These are phyloP conservation scores for Euborellia annulipes DNA, from an alignment of 1,140 invertebrate species.

Conservation along the genomic window DNA sequence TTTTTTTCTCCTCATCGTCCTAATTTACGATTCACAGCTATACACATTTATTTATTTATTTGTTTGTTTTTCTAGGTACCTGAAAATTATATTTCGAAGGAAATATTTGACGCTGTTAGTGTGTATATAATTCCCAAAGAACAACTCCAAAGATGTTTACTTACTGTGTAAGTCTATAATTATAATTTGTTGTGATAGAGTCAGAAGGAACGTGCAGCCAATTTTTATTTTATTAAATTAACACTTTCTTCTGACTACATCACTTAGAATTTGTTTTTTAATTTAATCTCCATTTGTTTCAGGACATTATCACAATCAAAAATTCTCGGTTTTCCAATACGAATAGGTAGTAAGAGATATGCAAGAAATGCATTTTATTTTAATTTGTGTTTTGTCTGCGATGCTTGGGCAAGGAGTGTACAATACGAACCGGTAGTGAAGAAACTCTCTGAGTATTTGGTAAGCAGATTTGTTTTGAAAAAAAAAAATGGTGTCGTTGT, in stretches of 20 bases:
- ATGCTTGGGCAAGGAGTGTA: conserved; percentile 71
- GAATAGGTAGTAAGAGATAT: conserved; percentile 79
- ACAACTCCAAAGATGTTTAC: conserved; percentile 71
- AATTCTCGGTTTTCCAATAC: conserved; percentile 84
- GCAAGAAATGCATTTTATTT: conserved; percentile 85
- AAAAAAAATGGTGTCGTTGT: neutral
- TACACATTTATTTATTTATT: too few species aligned
- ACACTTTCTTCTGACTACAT: neutral
- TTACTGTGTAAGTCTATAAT: conserved; percentile 63
- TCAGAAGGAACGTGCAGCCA: neutral
- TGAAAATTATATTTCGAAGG: conserved; percentile 80
- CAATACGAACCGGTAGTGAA: conserved; percentile 88
- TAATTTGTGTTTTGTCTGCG: conserved; percentile 90
- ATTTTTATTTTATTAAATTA: neutral
- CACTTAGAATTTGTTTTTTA: neutral
- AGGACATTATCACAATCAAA: conserved; percentile 70
- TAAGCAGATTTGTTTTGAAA: conserved; percentile 25
- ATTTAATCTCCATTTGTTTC: conserved; percentile 15
- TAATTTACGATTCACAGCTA: too few species aligned
- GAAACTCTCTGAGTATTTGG: conserved; percentile 81
- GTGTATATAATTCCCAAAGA: conserved; percentile 92
- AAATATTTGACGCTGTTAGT: conserved; percentile 83
- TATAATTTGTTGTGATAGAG: conserved; percentile 4
- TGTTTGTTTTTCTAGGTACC: conserved; percentile 50
- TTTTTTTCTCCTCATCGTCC: too few species aligned